A percentile compares a stretch with the other conserved stretches of the same genome.
Conservation (phyloP, 2,113 vertebrate species). For the Colaptes auratus region DNA sequence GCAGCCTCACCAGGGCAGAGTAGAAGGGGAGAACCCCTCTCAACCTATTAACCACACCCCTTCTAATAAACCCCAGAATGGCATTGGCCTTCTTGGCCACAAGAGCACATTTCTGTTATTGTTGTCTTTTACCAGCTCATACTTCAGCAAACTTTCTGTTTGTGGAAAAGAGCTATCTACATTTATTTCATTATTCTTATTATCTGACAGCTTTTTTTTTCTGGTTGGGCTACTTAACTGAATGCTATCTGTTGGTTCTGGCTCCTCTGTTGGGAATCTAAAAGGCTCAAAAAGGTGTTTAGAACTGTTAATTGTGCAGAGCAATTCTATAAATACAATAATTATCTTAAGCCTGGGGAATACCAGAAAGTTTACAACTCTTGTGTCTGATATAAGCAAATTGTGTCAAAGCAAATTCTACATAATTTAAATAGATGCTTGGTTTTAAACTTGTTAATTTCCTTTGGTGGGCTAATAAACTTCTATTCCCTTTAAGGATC, state of each 20-base stretch:
- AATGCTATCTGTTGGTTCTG: background rate
- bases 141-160: background rate
- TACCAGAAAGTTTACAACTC: background rate
- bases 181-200: background rate
- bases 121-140: background rate
- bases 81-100: no score
- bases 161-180: background rate
- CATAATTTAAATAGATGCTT: background rate
- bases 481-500: background rate
- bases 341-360: background rate
- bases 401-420: background rate
- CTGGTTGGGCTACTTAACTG: background rate
- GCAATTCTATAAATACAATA: background rate
- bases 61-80: no score
- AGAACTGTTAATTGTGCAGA: background rate
- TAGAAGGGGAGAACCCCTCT: no score
- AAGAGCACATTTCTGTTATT: background rate
- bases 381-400: background rate
- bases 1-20: no score
- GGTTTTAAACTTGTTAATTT: background rate
- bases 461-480: fast-evolving
- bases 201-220: background rate
- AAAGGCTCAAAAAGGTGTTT: background rate
- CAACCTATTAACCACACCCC: no score
- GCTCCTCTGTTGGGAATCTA: background rate